phyloP scores from a whole-genome alignment of 1,140 invertebrate genomes.

The Lineus longissimus region DNA sequence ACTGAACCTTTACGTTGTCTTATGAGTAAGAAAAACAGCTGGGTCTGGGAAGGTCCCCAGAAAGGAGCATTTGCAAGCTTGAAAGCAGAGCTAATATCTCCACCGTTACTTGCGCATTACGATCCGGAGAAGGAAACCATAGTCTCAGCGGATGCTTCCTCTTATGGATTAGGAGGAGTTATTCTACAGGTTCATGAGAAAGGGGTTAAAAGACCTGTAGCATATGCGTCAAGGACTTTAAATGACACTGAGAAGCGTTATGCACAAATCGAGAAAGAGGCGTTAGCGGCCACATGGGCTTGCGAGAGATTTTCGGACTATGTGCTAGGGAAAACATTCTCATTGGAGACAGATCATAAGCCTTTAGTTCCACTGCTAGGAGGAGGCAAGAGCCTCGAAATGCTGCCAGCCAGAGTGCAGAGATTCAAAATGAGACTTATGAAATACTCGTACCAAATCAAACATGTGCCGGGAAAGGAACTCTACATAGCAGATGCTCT shows the following conservation, averaged over 20 bases:
- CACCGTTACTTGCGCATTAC: slow-evolving; percentile 12
- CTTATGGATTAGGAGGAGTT: slow-evolving; percentile 12
- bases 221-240: neutral
- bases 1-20: slow-evolving; percentile 13
- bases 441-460: neutral
- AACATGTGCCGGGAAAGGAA: slow-evolving; percentile 12
- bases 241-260: neutral
- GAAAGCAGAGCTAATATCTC: slow-evolving; percentile 14
- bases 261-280: slow-evolving; percentile 4
- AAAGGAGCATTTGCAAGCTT: slow-evolving; percentile 16
- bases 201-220: neutral
- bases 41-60: slow-evolving; percentile 13
- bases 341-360: slow-evolving; percentile 19
- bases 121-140: slow-evolving; percentile 11
- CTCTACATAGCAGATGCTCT: slow-evolving; percentile 13
- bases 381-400: slow-evolving; percentile 7
- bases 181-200: slow-evolving; percentile 12
- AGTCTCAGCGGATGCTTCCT: slow-evolving; percentile 11
- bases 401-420: neutral
- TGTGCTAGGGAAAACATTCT: slow-evolving; percentile 28
- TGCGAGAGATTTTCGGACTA: neutral
- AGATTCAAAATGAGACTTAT: too few species aligned
- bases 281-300: neutral
- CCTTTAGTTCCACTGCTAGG: slow-evolving; percentile 7
- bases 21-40: slow-evolving; percentile 11